Conservation (phyloP, 2,797 vertebrate genomes). For the Smutsia temminckii region DNA sequence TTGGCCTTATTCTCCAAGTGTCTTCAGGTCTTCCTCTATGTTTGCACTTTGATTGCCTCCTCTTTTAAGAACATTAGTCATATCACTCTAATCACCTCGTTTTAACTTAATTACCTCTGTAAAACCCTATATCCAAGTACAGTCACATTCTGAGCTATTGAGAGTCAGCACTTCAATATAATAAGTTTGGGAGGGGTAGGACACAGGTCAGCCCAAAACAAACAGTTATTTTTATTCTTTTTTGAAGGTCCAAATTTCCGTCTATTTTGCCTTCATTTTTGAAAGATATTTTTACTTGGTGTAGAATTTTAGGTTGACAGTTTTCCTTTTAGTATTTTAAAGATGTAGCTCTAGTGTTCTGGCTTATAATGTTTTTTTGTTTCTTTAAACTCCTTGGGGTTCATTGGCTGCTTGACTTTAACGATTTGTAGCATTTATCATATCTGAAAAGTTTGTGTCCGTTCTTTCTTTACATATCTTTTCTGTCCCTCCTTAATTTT, state of each 20-base stretch:
- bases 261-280: background rate
- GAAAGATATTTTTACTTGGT: background rate
- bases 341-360: background rate
- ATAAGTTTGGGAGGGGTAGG: background rate
- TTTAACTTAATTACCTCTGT: constrained; percentile 16
- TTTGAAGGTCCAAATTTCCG: background rate
- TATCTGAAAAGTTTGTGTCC: background rate
- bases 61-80: background rate
- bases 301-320: background rate
- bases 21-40: background rate
- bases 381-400: background rate
- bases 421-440: background rate
- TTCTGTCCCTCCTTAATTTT: background rate
- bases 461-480: background rate
- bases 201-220: background rate
- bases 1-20: background rate
- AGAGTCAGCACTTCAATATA: background rate
- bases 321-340: background rate
- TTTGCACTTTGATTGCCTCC: background rate
- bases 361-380: background rate
- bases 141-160: background rate
- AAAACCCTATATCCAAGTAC: background rate
- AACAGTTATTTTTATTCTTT: background rate
- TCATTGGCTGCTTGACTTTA: background rate
- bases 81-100: background rate